Evolutionary conservation across 2,797 vertebrate species (phyloP).

Genomic region (Pitangus sulphuratus): DNA sequence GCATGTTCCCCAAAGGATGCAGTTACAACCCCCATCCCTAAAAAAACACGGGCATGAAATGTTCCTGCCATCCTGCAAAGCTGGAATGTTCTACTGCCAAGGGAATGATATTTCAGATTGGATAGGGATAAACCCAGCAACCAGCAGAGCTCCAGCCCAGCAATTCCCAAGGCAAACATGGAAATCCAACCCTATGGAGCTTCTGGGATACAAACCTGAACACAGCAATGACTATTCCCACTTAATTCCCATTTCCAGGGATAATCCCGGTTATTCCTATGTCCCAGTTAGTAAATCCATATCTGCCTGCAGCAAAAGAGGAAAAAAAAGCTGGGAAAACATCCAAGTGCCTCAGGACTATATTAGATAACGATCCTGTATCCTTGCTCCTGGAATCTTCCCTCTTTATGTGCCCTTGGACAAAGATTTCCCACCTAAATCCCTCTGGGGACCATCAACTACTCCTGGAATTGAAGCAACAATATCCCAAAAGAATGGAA

Average conservation of each 20-base stretch:
- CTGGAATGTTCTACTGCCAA: neutral
- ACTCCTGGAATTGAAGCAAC: neutral
- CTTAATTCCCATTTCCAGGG: neutral
- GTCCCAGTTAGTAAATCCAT: neutral
- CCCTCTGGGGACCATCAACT: neutral
- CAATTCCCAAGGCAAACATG: neutral
- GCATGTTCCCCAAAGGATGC: neutral
- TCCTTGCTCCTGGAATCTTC: neutral
- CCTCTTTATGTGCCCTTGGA: neutral
- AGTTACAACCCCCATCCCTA: neutral
- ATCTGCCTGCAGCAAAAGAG: neutral
- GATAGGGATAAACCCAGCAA: neutral
- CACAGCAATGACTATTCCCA: neutral
- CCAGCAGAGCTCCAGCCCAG: neutral
- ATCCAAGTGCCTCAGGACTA: neutral
- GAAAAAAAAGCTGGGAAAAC: neutral
- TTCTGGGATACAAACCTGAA: neutral
- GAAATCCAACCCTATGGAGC: neutral
- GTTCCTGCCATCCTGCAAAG: neutral
- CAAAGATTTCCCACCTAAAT: neutral
- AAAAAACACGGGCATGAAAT: neutral
- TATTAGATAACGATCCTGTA: neutral
- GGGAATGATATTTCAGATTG: neutral
- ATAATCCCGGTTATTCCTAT: neutral
- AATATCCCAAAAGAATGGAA: neutral